phyloP scores from a whole-genome alignment of 2,113 vertebrate genomes.

The Odobenus rosmarus region DNA sequence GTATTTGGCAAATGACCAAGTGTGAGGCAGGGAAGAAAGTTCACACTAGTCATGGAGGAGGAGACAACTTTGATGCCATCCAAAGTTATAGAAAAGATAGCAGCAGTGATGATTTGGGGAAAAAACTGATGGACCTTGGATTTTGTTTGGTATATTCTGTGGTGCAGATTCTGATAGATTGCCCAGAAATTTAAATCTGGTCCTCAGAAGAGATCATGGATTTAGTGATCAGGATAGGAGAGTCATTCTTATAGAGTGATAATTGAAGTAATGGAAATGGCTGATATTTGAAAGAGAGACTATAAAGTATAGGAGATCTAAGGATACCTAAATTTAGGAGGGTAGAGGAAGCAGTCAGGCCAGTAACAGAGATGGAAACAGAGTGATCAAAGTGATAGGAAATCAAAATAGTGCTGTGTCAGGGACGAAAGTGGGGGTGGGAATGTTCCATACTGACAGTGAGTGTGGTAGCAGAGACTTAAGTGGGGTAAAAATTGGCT shows the following conservation, averaged over 20 bases:
- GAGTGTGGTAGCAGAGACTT: background rate
- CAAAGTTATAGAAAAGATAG: background rate
- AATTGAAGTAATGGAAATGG: background rate
- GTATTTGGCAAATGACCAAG: background rate
- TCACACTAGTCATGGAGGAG: background rate
- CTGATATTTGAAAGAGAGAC: background rate
- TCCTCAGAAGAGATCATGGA: background rate
- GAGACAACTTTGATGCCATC: background rate
- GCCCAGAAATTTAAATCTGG: background rate
- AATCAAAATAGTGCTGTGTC: background rate
- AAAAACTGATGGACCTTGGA: background rate
- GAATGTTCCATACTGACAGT: background rate
- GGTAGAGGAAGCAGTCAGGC: background rate
- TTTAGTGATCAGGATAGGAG: background rate
- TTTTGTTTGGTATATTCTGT: background rate
- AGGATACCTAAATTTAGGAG: conserved; percentile 18
- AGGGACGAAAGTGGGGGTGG: background rate
- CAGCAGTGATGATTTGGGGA: background rate
- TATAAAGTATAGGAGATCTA: background rate
- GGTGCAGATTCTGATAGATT: background rate
- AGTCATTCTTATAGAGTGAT: background rate
- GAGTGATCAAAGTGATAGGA: background rate
- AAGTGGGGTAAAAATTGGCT: background rate
- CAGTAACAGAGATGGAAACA: background rate
- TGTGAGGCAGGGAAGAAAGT: background rate